A percentile compares a stretch with the other conserved stretches of the same genome.
These are phyloP conservation scores for Drosophila trapezifrons DNA, from an alignment of 1,140 invertebrate genomes.

Conservation along the genomic window DNA sequence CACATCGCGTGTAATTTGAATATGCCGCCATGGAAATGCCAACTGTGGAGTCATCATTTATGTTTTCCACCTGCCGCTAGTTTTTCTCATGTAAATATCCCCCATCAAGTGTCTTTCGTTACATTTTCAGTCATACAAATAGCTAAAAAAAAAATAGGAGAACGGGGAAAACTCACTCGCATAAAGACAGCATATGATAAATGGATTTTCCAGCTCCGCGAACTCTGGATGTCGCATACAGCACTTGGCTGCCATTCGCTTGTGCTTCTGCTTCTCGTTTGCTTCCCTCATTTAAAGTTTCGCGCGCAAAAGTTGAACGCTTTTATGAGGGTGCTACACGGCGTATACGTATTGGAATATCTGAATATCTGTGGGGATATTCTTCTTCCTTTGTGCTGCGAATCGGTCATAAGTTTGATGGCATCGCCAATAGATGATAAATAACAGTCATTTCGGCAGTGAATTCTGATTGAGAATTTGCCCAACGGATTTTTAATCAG, in stretches of 20 bases:
- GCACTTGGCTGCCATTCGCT: constrained; percentile 27
- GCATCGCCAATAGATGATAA: constrained; percentile 19
- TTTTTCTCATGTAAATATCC: constrained; percentile 43
- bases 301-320: constrained; percentile 30
- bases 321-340: constrained; percentile 7
- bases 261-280: not conserved
- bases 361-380: constrained; percentile 9
- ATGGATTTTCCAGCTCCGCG: constrained; percentile 58
- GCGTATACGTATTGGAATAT: constrained; percentile 30
- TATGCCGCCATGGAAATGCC: constrained; percentile 35
- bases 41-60: constrained; percentile 42
- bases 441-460: constrained; percentile 23
- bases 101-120: constrained; percentile 50
- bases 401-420: constrained; percentile 31
- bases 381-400: constrained; percentile 15
- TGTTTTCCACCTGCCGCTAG: constrained; percentile 37
- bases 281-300: constrained; percentile 49
- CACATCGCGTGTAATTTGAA: constrained; percentile 27
- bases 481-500: not conserved
- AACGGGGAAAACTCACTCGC: constrained; percentile 8
- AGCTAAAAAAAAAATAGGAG: not conserved
- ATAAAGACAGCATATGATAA: constrained; percentile 55
- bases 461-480: not conserved
- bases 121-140: constrained; percentile 23
- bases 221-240: constrained; percentile 53